Percentiles rank a stretch among this genome's conserved stretches.
These are phyloP conservation scores for Chionomys nivalis DNA, from an alignment of 2,113 vertebrate genomes.

Conservation along the genomic window DNA sequence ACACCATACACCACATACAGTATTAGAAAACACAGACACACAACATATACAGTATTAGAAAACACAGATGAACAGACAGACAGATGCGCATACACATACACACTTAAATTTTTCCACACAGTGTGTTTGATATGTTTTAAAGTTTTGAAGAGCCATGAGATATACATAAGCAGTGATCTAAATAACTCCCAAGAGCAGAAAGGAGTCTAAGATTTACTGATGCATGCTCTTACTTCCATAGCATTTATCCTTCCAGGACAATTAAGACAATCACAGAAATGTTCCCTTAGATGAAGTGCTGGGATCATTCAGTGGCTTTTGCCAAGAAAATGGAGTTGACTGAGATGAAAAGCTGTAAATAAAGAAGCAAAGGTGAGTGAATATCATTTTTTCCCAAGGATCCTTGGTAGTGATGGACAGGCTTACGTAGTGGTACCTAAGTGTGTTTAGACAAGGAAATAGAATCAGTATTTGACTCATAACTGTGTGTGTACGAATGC, in stretches of 20 bases:
- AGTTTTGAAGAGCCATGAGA: neutral
- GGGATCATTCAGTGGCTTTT: neutral
- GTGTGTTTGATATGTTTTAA: neutral
- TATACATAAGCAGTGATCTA: too few relatives aligned
- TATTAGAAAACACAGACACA: neutral
- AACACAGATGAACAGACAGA: neutral
- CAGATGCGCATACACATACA: neutral
- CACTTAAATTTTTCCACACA: neutral
- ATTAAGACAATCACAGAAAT: neutral
- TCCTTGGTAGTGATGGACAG: neutral
- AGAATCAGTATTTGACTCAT: slow-evolving; percentile 52
- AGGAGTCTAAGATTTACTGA: neutral
- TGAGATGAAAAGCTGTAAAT: neutral
- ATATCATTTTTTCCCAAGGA: neutral
- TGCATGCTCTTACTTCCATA: neutral
- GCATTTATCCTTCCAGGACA: neutral
- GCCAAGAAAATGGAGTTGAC: neutral
- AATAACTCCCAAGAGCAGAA: neutral
- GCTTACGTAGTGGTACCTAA: neutral
- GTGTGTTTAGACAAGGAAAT: neutral
- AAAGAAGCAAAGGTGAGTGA: neutral
- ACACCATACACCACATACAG: neutral
- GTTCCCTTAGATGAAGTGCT: neutral
- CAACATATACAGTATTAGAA: neutral
- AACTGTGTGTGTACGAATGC: slow-evolving; percentile 73